These are phyloP conservation scores for Dysmachus trigonus DNA, from an alignment of 2,888 invertebrate species.

Conservation along the genomic window DNA sequence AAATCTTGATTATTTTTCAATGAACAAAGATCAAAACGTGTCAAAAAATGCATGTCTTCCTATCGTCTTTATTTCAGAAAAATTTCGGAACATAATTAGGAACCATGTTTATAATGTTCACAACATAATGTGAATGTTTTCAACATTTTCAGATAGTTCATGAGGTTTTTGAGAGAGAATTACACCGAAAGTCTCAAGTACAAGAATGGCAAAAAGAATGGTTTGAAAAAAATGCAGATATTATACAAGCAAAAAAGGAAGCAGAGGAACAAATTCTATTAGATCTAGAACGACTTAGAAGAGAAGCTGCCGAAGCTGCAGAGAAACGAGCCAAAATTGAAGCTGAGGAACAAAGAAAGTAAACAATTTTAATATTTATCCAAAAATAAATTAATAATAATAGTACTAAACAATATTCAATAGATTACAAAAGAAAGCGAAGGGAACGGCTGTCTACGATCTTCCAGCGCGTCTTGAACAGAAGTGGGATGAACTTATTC, in stretches of 20 bases:
- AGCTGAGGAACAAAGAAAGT: constrained; percentile 49
- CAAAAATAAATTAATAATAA: not conserved
- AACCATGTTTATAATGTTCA: not conserved
- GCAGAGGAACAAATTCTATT: constrained; percentile 66
- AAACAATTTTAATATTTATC: not conserved
- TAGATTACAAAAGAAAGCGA: constrained; percentile 49
- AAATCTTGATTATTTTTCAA: no score
- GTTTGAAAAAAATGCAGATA: constrained; percentile 63
- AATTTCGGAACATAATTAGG: no score
- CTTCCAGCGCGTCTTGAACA: constrained; percentile 63
- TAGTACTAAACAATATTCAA: not conserved
- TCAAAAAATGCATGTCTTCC: no score
- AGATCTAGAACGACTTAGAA: constrained; percentile 64
- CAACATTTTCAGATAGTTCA: not conserved
- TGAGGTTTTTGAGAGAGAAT: constrained; percentile 55
- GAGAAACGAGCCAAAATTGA: constrained; percentile 50
- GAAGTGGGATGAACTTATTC: constrained; percentile 72
- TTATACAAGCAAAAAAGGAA: constrained; percentile 60
- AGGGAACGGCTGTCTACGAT: constrained; percentile 51
- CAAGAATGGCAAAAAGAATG: constrained; percentile 72
- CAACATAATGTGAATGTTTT: not conserved
- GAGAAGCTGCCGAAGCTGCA: constrained; percentile 58
- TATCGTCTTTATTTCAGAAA: no score
- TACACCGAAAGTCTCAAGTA: constrained; percentile 66
- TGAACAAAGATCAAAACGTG: no score